phyloP scores from a whole-genome alignment of 2,888 invertebrate species.

The Brenthis ino region DNA sequence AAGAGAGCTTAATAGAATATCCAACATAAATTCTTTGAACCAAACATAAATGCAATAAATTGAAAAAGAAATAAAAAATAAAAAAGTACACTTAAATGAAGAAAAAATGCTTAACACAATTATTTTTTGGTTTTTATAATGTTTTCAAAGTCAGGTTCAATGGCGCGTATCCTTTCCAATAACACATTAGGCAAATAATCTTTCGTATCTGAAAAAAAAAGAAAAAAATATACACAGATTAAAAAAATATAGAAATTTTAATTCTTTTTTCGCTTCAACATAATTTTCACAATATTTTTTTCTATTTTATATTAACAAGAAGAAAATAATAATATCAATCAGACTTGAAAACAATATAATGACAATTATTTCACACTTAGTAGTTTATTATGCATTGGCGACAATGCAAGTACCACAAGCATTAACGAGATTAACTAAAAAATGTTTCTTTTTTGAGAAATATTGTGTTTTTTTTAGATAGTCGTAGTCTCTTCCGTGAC shows the following conservation, averaged over 20 bases:
- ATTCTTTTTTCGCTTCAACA: background rate
- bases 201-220: constrained; percentile 56
- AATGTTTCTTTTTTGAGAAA: too few relatives aligned
- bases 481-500: too few relatives aligned
- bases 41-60: background rate
- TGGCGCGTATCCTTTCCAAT: constrained; percentile 56
- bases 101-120: background rate
- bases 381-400: too few relatives aligned
- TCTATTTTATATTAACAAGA: too few relatives aligned
- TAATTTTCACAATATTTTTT: too few relatives aligned
- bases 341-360: too few relatives aligned
- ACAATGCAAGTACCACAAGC: too few relatives aligned
- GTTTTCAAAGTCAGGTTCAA: constrained; percentile 62
- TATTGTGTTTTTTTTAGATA: too few relatives aligned
- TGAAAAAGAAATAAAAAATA: background rate
- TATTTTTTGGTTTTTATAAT: constrained; percentile 37
- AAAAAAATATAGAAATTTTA: background rate
- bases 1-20: constrained; percentile 9
- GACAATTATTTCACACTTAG: too few relatives aligned
- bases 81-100: background rate
- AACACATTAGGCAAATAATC: constrained; percentile 73
- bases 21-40: background rate
- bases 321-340: too few relatives aligned
- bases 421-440: too few relatives aligned
- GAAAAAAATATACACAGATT: background rate